These are phyloP conservation scores for Chaitophorus viminalis DNA, from an alignment of 2,888 invertebrate genomes.

Conservation along the genomic window DNA sequence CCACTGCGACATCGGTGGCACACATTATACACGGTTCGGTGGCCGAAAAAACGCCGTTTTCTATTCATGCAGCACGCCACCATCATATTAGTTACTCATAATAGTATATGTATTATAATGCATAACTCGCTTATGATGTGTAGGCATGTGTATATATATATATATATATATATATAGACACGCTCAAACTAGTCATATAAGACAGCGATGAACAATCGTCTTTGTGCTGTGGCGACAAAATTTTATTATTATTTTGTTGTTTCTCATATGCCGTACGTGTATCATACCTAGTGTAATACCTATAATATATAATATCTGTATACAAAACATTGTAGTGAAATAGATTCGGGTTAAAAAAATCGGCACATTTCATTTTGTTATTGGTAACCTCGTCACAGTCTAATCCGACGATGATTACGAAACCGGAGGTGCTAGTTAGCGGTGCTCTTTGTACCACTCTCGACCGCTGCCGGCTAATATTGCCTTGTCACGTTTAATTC, in stretches of 20 bases:
- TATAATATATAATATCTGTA: neutral
- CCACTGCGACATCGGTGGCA: too few species aligned
- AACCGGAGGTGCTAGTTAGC: slow-evolving; percentile 62
- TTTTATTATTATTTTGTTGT: neutral
- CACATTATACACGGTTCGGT: too few species aligned
- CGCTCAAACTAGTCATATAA: too few species aligned
- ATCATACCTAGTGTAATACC: neutral
- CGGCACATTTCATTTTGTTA: slow-evolving; percentile 40
- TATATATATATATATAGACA: too few species aligned
- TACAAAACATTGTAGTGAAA: neutral
- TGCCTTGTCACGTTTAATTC: slow-evolving; percentile 62
- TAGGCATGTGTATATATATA: too few species aligned
- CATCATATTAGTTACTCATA: too few species aligned
- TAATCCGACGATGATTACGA: slow-evolving; percentile 60
- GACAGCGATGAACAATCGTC: neutral
- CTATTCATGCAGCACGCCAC: too few species aligned
- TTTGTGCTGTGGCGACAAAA: neutral
- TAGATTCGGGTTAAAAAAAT: neutral
- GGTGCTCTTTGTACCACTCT: slow-evolving; percentile 55
- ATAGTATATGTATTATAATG: too few species aligned
- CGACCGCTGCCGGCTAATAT: slow-evolving; percentile 60
- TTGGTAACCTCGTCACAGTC: slow-evolving; percentile 60
- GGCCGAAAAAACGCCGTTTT: too few species aligned
- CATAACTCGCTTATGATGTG: too few species aligned
- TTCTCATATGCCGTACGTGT: neutral